Conservation (phyloP, 2,888 invertebrate genomes). For the Sceliomorpha sp. region DNA sequence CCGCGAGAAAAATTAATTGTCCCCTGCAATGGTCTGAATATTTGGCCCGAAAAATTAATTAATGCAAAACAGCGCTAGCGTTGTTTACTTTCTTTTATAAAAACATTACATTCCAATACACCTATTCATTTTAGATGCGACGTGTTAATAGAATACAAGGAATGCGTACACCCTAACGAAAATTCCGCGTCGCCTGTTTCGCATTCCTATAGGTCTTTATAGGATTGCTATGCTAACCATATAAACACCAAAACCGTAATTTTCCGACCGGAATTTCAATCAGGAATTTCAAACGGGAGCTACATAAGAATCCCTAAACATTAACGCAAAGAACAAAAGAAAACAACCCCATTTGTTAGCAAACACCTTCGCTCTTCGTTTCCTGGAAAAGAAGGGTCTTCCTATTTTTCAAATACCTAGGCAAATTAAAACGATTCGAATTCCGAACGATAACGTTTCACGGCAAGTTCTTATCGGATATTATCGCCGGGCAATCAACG, state of each 20-base stretch:
- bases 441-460: constrained; percentile 8
- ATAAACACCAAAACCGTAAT: constrained; percentile 48
- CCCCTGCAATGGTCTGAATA: too few species aligned
- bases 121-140: constrained; percentile 41
- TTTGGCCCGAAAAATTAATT: constrained; percentile 17
- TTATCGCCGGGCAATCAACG: constrained; percentile 72
- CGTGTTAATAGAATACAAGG: constrained; percentile 47
- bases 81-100: not conserved
- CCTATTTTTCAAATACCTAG: too few species aligned
- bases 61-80: not conserved
- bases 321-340: constrained; percentile 8
- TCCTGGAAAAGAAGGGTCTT: too few species aligned
- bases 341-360: constrained; percentile 7
- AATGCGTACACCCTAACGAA: constrained; percentile 39
- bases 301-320: too few species aligned
- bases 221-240: constrained; percentile 50
- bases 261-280: constrained; percentile 45
- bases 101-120: constrained; percentile 5
- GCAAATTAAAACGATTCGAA: not conserved
- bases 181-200: constrained; percentile 36
- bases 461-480: constrained; percentile 62
- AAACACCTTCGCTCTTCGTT: too few species aligned
- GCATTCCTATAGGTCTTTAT: constrained; percentile 48
- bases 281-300: constrained; percentile 22
- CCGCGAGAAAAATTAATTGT: too few species aligned